A percentile compares a stretch with the other conserved stretches of the same genome.
These are phyloP conservation scores for Thalpophila matura DNA, from an alignment of 2,888 invertebrate species.

Conservation along the genomic window DNA sequence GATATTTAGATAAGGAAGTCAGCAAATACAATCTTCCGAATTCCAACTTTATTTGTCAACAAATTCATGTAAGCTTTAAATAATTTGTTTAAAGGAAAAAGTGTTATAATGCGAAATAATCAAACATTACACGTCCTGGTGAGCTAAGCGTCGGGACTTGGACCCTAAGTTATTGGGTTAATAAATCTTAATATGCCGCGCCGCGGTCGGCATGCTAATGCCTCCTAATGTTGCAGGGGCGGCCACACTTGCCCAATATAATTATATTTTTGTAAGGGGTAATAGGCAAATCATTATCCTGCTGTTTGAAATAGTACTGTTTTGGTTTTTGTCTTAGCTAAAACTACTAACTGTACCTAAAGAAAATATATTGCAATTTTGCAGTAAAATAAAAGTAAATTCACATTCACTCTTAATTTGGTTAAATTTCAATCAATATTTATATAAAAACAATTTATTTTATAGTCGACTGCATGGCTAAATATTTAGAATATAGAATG, in stretches of 20 bases:
- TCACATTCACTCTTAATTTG: no score
- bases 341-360: no score
- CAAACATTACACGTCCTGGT: slow-evolving; percentile 53
- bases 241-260: slow-evolving; percentile 51
- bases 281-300: slow-evolving; percentile 18
- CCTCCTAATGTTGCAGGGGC: slow-evolving; percentile 70
- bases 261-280: slow-evolving; percentile 62
- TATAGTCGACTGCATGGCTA: background rate
- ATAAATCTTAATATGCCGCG: slow-evolving; percentile 74
- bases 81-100: background rate
- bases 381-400: no score
- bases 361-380: no score
- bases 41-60: no score
- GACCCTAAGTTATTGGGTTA: slow-evolving; percentile 70
- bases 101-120: slow-evolving; percentile 45
- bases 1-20: no score
- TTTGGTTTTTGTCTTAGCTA: background rate
- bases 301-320: background rate
- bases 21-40: no score
- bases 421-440: no score
- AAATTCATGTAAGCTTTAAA: no score
- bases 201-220: slow-evolving; percentile 69
- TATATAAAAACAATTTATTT: no score
- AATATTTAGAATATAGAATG: slow-evolving; percentile 22
- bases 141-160: slow-evolving; percentile 55